Evolutionary conservation across 2,797 vertebrate genomes (phyloP).

Genomic region (Lemur catta): DNA sequence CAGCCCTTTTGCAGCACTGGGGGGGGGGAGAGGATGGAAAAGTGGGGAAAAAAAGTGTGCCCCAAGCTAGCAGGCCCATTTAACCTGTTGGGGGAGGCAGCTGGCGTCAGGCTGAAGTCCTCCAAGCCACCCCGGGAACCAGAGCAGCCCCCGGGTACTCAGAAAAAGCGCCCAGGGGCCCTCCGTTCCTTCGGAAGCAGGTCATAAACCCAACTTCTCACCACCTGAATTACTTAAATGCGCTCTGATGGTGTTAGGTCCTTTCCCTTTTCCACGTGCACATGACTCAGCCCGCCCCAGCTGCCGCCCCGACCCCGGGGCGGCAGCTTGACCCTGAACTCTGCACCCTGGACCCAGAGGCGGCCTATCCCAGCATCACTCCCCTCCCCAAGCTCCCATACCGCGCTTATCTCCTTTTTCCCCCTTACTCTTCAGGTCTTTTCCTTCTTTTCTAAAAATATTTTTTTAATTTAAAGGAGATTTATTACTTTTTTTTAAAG

Average conservation of each 20-base stretch:
- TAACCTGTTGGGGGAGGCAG: conserved; percentile 24
- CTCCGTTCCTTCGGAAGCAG: background rate
- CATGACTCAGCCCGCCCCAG: conserved; percentile 12
- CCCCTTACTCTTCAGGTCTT: background rate
- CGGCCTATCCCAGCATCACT: background rate
- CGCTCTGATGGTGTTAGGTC: conserved; percentile 18
- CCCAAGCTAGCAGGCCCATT: background rate
- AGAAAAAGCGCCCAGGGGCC: background rate
- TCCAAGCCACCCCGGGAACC: background rate
- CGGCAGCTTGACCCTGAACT: background rate
- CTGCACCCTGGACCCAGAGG: background rate
- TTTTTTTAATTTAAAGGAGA: conserved; percentile 35
- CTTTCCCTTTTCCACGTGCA: background rate
- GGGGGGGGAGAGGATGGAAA: background rate
- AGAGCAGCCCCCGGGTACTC: background rate
- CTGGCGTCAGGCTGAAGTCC: no score
- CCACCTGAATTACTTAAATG: conserved; percentile 20
- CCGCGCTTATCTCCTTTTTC: background rate
- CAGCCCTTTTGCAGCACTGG: background rate
- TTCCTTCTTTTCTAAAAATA: background rate
- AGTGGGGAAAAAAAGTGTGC: background rate
- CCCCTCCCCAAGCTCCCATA: background rate
- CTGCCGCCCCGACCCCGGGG: background rate
- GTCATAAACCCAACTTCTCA: background rate
- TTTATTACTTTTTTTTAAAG: conserved; percentile 35